Percentiles rank a stretch among this genome's conserved stretches.
phyloP scores from a whole-genome alignment of 2,113 vertebrate species.

The Gracilinanus agilis region DNA sequence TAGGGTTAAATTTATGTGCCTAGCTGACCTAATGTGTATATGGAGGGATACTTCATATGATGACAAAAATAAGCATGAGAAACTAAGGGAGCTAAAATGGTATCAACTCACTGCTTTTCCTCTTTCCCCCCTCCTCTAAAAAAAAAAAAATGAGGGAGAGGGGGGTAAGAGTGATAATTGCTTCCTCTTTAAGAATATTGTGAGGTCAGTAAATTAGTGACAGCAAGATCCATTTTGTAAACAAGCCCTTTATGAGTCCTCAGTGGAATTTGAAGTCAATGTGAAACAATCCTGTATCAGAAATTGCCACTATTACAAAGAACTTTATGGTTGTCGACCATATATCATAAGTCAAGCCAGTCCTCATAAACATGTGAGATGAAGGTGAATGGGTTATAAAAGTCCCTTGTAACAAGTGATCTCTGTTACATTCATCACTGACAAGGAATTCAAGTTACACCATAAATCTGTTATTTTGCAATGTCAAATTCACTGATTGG shows the following conservation, averaged over 20 bases:
- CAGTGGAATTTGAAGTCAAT: conserved; percentile 86
- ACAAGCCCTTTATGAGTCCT: conserved; percentile 86
- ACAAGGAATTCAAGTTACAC: conserved; percentile 85
- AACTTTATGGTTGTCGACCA: conserved; percentile 84
- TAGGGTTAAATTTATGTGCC: conserved; percentile 15
- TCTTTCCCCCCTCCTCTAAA: neutral
- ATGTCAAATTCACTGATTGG: conserved; percentile 77
- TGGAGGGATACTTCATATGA: conserved; percentile 49
- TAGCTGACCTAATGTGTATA: neutral
- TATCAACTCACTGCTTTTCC: neutral
- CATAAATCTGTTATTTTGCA: conserved; percentile 86
- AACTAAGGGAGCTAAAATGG: neutral
- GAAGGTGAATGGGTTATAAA: conserved; percentile 88
- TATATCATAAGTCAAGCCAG: conserved; percentile 86
- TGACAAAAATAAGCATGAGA: conserved; percentile 25
- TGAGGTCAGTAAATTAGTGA: conserved; percentile 69
- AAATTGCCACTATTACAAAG: conserved; percentile 83
- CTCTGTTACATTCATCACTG: conserved; percentile 84
- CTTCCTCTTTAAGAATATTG: conserved; percentile 67
- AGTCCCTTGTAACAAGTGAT: conserved; percentile 84
- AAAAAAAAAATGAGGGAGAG: conserved; percentile 32
- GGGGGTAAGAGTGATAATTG: neutral
- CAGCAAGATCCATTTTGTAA: conserved; percentile 78
- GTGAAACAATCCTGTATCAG: conserved; percentile 85
- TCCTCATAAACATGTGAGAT: conserved; percentile 87